Base-by-base conservation (phyloP, 37 sponge, comb jelly and placozoan genomes). In the Corticium candelabrum region DNA sequence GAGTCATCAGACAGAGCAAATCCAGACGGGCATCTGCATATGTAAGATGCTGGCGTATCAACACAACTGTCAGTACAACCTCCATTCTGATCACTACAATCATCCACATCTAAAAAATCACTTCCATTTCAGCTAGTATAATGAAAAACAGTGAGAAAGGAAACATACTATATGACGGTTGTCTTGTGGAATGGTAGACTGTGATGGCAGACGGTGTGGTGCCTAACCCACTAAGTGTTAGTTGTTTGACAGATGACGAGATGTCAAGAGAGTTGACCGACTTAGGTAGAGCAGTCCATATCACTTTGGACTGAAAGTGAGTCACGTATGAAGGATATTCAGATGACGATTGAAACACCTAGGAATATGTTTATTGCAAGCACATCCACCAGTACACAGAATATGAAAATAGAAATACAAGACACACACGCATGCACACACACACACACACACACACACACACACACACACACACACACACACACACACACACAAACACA, bases 381-480 rank as follows among this genome's bases (percentile, higher is more conserved):
- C n/a, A n/a, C n/a, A n/a, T n/a, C n/a, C n/a, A n/a, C n/a, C n/a
- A n/a, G n/a, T n/a, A n/a, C n/a, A n/a, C n/a, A n/a, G n/a, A n/a
- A n/a, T n/a, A n/a, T n/a, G n/a, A n/a, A n/a, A n/a, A n/a, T n/a
- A n/a, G n/a, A n/a, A n/a, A n/a, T n/a, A n/a, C n/a, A n/a, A 43
- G 11, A 43, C 56, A 43, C 56, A 43, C 56, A 43, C 56, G 11
- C 56, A 43, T 11, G 11, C 56, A 43, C 56, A 43, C 56, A 43
- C 56, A 43, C 56, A 43, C 56, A 43, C 56, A 43, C 56, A 43
- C 56, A 43, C 56, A 43, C 56, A 43, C 56, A 43, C 56, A 79
- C 79, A 79, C 80, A 68, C 80, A 79, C 71, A 79, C 80, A 74
- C 69, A 79, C 80, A 79, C 80, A 79, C 80, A n/a, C n/a, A n/a